Conservation (phyloP, 2,113 vertebrate species). For the Ageneiosus marmoratus region DNA sequence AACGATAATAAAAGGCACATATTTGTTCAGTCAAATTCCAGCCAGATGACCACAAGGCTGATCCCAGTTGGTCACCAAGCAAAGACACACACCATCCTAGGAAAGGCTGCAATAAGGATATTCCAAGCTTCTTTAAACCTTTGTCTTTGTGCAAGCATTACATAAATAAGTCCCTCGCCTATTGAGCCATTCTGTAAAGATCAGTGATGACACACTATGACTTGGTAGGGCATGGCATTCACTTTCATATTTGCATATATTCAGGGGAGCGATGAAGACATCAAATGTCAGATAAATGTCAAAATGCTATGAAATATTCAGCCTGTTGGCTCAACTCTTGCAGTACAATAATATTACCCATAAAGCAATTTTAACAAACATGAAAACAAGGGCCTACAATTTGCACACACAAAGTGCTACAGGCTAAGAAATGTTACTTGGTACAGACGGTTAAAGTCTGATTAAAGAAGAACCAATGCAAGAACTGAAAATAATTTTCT, state of each 20-base stretch:
- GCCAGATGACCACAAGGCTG: slow-evolving; percentile 29
- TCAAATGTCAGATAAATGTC: slow-evolving; percentile 62
- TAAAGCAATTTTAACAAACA: slow-evolving; percentile 37
- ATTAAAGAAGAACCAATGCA: background rate
- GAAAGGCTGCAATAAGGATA: background rate
- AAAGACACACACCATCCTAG: background rate
- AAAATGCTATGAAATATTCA: slow-evolving; percentile 60
- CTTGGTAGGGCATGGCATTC: slow-evolving; percentile 47
- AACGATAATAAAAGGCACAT: slow-evolving; percentile 54
- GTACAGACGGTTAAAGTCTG: no score
- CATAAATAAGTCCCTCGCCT: slow-evolving; percentile 35
- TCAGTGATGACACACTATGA: slow-evolving; percentile 48
- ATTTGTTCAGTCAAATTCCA: slow-evolving; percentile 51
- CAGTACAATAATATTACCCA: slow-evolving; percentile 25
- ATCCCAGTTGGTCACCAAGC: slow-evolving; percentile 2
- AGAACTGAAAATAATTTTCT: background rate
- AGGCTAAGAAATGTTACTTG: slow-evolving; percentile 10
- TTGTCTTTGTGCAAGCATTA: slow-evolving; percentile 30
- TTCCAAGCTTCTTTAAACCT: background rate
- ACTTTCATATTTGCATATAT: slow-evolving; percentile 54
- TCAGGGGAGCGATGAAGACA: slow-evolving; percentile 51
- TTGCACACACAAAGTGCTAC: slow-evolving; percentile 20
- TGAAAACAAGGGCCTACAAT: slow-evolving; percentile 29
- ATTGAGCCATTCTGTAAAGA: slow-evolving; percentile 53
- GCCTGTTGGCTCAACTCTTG: slow-evolving; percentile 35